These are phyloP conservation scores for Rachycentron canadum DNA, from an alignment of 2,797 vertebrate species.

Conservation along the genomic window DNA sequence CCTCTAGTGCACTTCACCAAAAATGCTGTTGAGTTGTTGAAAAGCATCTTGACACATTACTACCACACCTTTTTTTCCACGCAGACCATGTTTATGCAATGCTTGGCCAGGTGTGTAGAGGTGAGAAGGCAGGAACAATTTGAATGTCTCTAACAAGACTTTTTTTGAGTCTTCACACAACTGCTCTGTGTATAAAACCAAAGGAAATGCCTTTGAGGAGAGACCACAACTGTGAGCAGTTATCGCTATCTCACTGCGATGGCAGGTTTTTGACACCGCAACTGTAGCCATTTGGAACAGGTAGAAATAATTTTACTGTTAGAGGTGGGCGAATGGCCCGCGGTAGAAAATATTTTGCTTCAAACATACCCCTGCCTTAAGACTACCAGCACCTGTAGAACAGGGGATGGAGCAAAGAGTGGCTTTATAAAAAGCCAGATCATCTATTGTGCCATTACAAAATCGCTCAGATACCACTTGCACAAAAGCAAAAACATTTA, in stretches of 20 bases:
- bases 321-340: neutral
- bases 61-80: neutral
- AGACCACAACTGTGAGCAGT: neutral
- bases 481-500: neutral
- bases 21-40: neutral
- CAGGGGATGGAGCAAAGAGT: neutral
- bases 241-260: neutral
- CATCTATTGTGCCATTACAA: neutral
- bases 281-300: neutral
- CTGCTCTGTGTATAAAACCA: neutral
- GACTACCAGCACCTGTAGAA: neutral
- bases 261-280: neutral
- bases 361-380: neutral
- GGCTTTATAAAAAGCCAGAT: slow-evolving; percentile 1
- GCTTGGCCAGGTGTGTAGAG: neutral
- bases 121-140: neutral
- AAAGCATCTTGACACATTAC: neutral
- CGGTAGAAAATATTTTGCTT: neutral
- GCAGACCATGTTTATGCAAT: neutral
- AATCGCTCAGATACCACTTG: neutral
- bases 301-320: neutral
- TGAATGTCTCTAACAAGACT: neutral
- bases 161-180: neutral
- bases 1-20: neutral
- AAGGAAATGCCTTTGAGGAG: neutral